Conservation (phyloP, 2,113 vertebrate genomes). For the Xenotilapia caudafasciata region DNA sequence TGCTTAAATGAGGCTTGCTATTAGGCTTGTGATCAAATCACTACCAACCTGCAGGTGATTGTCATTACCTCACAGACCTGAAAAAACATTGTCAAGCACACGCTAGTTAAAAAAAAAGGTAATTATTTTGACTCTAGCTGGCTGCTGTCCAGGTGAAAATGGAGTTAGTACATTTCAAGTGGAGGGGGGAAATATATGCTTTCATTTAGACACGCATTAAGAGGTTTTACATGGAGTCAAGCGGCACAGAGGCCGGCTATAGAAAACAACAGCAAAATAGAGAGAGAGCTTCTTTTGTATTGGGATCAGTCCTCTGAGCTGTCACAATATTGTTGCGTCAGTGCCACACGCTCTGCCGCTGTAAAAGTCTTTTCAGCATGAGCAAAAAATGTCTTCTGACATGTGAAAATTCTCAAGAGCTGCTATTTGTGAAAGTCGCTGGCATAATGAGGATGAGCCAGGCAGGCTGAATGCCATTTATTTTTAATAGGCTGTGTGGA, state of each 20-base stretch:
- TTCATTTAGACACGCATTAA: not conserved
- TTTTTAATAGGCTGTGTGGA: not conserved
- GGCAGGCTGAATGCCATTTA: not conserved
- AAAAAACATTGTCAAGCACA: not conserved
- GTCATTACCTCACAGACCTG: constrained; percentile 15
- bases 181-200: not conserved
- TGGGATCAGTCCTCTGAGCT: constrained; percentile 3
- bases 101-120: constrained; percentile 4
- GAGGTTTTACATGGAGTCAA: not conserved
- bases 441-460: not conserved
- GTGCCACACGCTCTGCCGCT: not conserved
- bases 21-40: constrained; percentile 28
- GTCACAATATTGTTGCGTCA: constrained; percentile 9
- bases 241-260: not conserved
- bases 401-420: not conserved
- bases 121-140: not conserved
- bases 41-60: constrained; percentile 21
- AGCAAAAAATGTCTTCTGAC: not conserved
- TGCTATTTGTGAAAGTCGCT: not conserved
- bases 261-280: not conserved
- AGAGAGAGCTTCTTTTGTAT: not conserved
- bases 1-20: not conserved
- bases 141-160: not conserved
- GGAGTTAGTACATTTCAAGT: constrained; percentile 1
- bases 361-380: not conserved